Percentiles rank a stretch among this genome's conserved stretches.
phyloP scores from a whole-genome alignment of 2,797 vertebrate genomes.

The Psittacula derbiana region DNA sequence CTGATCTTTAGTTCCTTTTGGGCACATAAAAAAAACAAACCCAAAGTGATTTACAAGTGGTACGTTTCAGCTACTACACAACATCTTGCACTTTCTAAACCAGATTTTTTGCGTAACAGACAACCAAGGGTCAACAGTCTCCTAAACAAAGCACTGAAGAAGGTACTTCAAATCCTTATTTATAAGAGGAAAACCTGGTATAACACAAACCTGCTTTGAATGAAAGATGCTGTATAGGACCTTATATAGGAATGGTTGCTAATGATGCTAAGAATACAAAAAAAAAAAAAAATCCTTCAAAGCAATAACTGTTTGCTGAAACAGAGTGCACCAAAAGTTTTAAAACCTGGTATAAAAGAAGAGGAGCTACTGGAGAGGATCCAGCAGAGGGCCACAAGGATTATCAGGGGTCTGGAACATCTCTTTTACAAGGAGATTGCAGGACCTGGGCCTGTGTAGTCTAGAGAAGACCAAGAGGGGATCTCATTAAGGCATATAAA shows the following conservation, averaged over 20 bases:
- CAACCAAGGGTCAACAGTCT: not conserved
- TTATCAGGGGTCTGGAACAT: not conserved
- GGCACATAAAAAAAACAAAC: not conserved
- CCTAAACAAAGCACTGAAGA: not conserved
- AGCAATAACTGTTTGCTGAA: rapidly evolving
- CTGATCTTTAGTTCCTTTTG: not conserved
- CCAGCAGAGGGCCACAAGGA: not conserved
- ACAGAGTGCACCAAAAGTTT: not conserved
- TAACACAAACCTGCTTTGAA: not conserved
- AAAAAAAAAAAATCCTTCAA: not conserved
- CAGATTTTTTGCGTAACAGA: not conserved
- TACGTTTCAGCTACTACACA: not conserved
- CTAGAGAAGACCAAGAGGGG: not conserved
- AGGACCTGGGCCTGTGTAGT: not conserved
- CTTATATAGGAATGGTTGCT: not conserved
- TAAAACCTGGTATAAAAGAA: not conserved
- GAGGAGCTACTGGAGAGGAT: not conserved
- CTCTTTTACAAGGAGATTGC: not conserved
- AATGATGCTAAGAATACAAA: not conserved
- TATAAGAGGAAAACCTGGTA: not conserved
- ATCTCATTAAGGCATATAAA: not conserved
- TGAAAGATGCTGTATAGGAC: not conserved
- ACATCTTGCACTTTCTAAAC: not conserved
- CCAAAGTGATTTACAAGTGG: not conserved
- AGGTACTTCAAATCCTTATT: not conserved